Conservation (phyloP, 2,113 vertebrate species). For the Cyprinodon brontotheroides region DNA sequence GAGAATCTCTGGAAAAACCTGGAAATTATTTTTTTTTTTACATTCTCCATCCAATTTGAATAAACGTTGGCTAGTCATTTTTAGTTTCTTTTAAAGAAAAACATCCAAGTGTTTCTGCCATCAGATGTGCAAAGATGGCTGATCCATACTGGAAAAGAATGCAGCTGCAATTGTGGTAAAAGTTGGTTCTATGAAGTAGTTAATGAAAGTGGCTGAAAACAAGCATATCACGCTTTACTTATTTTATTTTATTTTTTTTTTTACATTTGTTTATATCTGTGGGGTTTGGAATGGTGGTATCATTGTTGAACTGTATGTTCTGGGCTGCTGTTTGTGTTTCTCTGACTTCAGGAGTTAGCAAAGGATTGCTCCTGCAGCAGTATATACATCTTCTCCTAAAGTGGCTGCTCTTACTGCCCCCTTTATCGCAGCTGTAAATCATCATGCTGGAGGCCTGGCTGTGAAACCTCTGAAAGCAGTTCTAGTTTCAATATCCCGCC, state of each 20-base stretch:
- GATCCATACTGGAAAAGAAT: neutral
- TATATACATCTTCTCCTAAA: slow-evolving; percentile 60
- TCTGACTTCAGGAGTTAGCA: slow-evolving; percentile 34
- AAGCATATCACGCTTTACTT: neutral
- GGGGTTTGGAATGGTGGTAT: neutral
- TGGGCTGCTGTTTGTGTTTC: neutral
- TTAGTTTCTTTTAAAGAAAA: no score
- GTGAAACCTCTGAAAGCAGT: slow-evolving; percentile 25
- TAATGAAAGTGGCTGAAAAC: neutral
- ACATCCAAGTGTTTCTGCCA: no score
- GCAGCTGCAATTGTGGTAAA: neutral
- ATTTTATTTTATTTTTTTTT: neutral
- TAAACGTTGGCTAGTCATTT: no score
- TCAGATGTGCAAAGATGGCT: neutral
- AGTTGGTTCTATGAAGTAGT: neutral
- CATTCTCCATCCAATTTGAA: no score
- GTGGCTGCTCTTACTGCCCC: slow-evolving; percentile 54
- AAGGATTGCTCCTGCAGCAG: slow-evolving; percentile 45
- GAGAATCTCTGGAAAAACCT: neutral
- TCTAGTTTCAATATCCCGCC: slow-evolving; percentile 25
- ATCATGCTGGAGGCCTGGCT: slow-evolving; percentile 49
- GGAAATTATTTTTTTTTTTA: no score
- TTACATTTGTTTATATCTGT: neutral
- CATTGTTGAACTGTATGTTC: neutral
- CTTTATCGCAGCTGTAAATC: slow-evolving; percentile 71